Base-by-base conservation (phyloP, 2,113 vertebrate genomes). In the Lagopus muta region DNA sequence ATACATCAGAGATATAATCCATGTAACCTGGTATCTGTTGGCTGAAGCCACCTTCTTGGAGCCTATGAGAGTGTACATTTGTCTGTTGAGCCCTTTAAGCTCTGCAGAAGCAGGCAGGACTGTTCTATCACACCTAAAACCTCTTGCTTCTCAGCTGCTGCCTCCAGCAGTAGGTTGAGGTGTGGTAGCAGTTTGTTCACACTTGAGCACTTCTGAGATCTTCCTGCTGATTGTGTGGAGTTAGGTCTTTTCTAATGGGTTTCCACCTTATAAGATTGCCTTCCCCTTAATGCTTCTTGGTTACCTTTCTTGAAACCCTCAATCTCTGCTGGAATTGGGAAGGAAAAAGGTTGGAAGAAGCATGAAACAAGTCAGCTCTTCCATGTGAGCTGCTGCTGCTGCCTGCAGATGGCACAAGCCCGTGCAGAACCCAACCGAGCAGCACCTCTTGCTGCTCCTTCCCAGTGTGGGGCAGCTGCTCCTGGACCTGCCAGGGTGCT, bases 371-470 rank as follows among this genome's bases (percentile, higher is more conserved):
- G 8, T 11, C 54, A 27, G 7, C 61, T 69, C 40, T 82, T 45
- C 52, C 3, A 14, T 61, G 13, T 0, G 8, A 45, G 8, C 34
- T 62, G 60, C 18, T 66, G 40, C 50, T 15, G 25, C 42, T 86
- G 74, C 5, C 36, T 57, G 28, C 3, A 25, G 36, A 19, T 76
- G 38, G 60, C 24, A 30, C 1, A 2, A n/a, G 36, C 18, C 19
- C 77, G 21, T 30, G 1, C 45, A n/a, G 64, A 40, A 60, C 55
- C 70, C 15, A 11, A 18, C 17, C 1, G 1, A n/a, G 30, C 24
- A 62, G 14, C 17, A 16, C 7, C 43, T 18, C 14, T 22, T 0
- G 1, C 16, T 21, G 15, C 0, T 50, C n/a, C 25, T 81, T 13
- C 55, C 6, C 14, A 45, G 3, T 0, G 3, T 13, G 25, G 47